Evolutionary conservation across 2,888 invertebrate species (phyloP), one percentile per base, ranked within the genome.

Genomic region (Eupithecia exiguata): DNA sequence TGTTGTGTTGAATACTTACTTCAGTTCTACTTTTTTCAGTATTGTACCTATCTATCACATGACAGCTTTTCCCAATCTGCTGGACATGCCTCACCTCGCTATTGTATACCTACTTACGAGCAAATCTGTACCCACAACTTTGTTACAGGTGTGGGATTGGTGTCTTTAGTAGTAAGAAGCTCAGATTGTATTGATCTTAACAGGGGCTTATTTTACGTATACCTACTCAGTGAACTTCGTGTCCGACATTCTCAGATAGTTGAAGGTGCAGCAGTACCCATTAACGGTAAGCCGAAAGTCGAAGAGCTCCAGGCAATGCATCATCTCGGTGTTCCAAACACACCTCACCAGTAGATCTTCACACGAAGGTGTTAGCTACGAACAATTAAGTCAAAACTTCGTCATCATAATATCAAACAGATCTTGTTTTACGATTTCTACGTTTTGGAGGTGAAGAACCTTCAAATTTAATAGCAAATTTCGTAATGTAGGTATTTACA

Each of bases 211-310:
- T n/a, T 53, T 21, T 18, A 46, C 46, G 3, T 46, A 18, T 25
- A 78, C 87, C 78, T 88, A 94, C 94, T 89, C 87, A 80, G 87
- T 85, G 77, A 94, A 93, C 18, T 83, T 83, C 38, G 82, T 83
- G 74, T 95, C 95, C 1, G 89, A 89, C 40, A 82, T 81, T 40
- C 95, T 88, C 25, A 95, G 84, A 79, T 95, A 95, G 85, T 96
- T 96, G 82, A 96, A 96, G 1, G 95, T 94, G 81, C 96, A 96
- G 81, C 96, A 96, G 80, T 91, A 95, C 0, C 96, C 96, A 70
- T 95, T 95, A 86, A 92, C 92, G 2, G 95, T 95, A n/a, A 95
- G 89, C n/a, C 95, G 91, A 72, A 94, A 90, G 70, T 92, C 91
- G 77, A 96, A 95, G 9, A 96, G 82, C 1, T 95, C 89, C 0